Percentiles rank a stretch among this genome's conserved stretches.
Evolutionary conservation across 2,797 vertebrate genomes (phyloP).

Genomic region (Acanthornis magna): DNA sequence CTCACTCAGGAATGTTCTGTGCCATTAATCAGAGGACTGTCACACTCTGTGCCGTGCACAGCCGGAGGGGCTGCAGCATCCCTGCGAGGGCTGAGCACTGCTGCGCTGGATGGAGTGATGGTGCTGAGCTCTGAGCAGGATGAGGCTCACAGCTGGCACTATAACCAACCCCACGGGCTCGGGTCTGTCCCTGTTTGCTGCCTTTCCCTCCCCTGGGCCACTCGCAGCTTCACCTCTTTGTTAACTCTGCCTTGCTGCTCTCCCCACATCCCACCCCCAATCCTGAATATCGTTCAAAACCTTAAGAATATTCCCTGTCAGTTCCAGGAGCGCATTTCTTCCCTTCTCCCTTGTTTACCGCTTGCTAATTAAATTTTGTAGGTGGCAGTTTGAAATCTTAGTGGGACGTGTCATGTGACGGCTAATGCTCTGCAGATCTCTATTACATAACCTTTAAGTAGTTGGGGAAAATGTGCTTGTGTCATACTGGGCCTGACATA

Average conservation of each 20-base stretch:
- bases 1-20: not conserved
- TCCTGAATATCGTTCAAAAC: not conserved
- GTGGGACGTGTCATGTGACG: constrained; percentile 53
- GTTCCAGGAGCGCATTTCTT: not conserved
- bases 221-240: not conserved
- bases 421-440: constrained; percentile 73
- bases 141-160: not conserved
- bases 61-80: not conserved
- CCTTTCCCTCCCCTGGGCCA: not conserved
- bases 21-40: not conserved
- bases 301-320: not conserved
- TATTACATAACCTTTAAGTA: constrained; percentile 73
- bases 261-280: not conserved
- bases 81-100: not conserved
- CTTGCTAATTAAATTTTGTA: constrained; percentile 60
- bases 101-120: too few species aligned
- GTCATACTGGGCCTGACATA: constrained; percentile 49
- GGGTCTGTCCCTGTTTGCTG: not conserved
- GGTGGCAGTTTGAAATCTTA: constrained; percentile 59
- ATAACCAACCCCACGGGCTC: rapidly evolving
- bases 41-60: not conserved
- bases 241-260: not conserved
- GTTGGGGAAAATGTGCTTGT: constrained; percentile 62
- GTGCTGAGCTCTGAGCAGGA: not conserved
- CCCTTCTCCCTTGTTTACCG: constrained; percentile 6